Percentiles rank a stretch among this genome's conserved stretches.
These are phyloP conservation scores for Drosophila asahinai DNA, from an alignment of 1,140 invertebrate genomes.

Conservation along the genomic window DNA sequence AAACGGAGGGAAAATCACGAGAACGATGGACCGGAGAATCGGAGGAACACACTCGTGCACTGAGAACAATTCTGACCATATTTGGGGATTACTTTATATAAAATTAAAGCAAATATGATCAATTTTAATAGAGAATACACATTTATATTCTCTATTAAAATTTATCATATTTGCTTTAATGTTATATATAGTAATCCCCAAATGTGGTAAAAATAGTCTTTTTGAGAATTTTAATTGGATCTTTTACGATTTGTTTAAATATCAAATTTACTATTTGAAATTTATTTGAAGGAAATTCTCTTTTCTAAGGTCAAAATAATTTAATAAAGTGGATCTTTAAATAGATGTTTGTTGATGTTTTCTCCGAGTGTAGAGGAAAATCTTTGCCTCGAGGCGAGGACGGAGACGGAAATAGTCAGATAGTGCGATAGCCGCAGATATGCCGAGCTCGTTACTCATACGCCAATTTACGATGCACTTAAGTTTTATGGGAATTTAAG, in stretches of 20 bases:
- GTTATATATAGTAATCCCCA: too few species aligned
- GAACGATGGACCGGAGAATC: constrained; percentile 16
- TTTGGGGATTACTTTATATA: too few species aligned
- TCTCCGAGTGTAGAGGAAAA: constrained; percentile 9
- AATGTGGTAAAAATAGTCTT: too few species aligned
- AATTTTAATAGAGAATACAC: neutral
- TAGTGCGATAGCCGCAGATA: constrained; percentile 27
- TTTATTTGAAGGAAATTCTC: neutral
- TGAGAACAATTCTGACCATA: neutral
- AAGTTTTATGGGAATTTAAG: constrained; percentile 83
- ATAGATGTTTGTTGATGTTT: neutral
- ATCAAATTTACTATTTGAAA: too few species aligned
- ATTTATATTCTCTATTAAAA: too few species aligned
- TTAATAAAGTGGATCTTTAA: too few species aligned
- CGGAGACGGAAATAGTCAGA: constrained; percentile 70
- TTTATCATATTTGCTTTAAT: too few species aligned
- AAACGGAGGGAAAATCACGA: constrained; percentile 21
- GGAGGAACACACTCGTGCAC: neutral
- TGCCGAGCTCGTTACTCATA: constrained; percentile 77
- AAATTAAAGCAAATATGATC: too few species aligned
- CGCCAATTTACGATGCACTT: constrained; percentile 79
- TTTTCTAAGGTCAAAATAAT: neutral
- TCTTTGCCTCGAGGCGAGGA: constrained; percentile 41
- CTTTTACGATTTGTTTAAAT: neutral
- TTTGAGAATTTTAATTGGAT: neutral